phyloP scores from a whole-genome alignment of 2,113 vertebrate genomes.

The Pycnonotus jocosus region DNA sequence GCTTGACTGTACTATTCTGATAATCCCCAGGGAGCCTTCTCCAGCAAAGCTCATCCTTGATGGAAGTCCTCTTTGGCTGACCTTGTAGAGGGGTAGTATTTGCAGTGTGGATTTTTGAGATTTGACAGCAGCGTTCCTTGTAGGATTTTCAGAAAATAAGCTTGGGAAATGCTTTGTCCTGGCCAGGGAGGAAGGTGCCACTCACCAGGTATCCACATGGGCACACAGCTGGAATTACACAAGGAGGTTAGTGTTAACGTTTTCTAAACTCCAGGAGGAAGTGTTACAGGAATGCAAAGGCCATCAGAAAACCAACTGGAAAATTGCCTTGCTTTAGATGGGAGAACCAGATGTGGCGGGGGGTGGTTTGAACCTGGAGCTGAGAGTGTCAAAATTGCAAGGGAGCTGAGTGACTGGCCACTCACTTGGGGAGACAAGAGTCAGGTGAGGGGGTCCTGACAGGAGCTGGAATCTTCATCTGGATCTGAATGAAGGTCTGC shows the following conservation, averaged over 20 bases:
- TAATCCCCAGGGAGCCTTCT: constrained; percentile 16
- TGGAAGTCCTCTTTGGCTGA: constrained; percentile 45
- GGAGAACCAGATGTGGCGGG: neutral
- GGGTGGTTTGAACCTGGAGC: neutral
- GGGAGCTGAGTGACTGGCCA: neutral
- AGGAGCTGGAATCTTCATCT: neutral
- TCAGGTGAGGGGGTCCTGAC: accelerated
- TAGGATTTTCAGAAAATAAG: neutral
- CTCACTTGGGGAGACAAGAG: neutral
- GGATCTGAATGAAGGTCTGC: neutral
- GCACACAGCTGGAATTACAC: neutral
- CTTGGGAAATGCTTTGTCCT: neutral
- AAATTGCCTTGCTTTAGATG: neutral
- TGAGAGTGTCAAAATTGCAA: neutral
- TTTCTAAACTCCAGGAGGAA: neutral
- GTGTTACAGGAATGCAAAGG: neutral
- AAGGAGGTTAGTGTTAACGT: accelerated
- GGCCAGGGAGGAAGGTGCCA: neutral
- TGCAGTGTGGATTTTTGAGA: neutral
- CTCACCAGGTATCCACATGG: neutral
- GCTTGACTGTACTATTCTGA: constrained; percentile 25
- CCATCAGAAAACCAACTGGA: neutral
- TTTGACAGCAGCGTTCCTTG: neutral
- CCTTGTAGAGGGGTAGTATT: neutral
- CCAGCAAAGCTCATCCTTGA: neutral